Evolutionary conservation across 2,888 invertebrate genomes (phyloP).

Genomic region (Rutpela maculata): DNA sequence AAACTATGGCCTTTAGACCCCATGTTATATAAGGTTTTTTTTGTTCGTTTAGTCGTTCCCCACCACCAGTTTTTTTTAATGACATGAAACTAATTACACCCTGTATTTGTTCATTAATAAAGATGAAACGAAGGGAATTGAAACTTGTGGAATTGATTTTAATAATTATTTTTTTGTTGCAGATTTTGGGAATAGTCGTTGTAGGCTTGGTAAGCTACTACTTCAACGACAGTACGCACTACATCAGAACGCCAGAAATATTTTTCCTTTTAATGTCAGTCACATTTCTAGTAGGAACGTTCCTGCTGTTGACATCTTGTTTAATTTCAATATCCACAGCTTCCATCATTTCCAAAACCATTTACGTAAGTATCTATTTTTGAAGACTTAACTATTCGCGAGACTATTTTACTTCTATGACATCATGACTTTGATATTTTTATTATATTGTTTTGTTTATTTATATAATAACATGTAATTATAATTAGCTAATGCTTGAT

Average conservation of each 20-base stretch:
- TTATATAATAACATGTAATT: slow-evolving; percentile 9
- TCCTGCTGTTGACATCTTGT: slow-evolving; percentile 84
- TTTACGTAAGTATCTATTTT: slow-evolving; percentile 80
- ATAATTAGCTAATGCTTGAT: slow-evolving; percentile 2
- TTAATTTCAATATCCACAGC: slow-evolving; percentile 87
- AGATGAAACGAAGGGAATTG: too few species aligned
- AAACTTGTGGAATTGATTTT: background rate
- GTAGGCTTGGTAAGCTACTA: slow-evolving; percentile 82
- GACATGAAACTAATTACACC: too few species aligned
- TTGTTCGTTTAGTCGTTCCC: too few species aligned
- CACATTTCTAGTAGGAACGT: slow-evolving; percentile 87
- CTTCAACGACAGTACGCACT: slow-evolving; percentile 62
- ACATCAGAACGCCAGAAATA: slow-evolving; percentile 76
- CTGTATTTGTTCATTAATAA: too few species aligned
- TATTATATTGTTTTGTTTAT: slow-evolving; percentile 21
- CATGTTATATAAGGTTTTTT: too few species aligned
- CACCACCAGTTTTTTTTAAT: too few species aligned
- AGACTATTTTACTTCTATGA: slow-evolving; percentile 20
- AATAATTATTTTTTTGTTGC: slow-evolving; percentile 53
- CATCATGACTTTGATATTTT: slow-evolving; percentile 37
- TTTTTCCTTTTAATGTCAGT: slow-evolving; percentile 86
- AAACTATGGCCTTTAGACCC: too few species aligned
- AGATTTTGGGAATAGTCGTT: slow-evolving; percentile 86
- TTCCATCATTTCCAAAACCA: slow-evolving; percentile 88
- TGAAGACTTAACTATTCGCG: slow-evolving; percentile 27